Base-by-base conservation (phyloP, 1,140 invertebrate genomes). In the Acarapis woodi region DNA sequence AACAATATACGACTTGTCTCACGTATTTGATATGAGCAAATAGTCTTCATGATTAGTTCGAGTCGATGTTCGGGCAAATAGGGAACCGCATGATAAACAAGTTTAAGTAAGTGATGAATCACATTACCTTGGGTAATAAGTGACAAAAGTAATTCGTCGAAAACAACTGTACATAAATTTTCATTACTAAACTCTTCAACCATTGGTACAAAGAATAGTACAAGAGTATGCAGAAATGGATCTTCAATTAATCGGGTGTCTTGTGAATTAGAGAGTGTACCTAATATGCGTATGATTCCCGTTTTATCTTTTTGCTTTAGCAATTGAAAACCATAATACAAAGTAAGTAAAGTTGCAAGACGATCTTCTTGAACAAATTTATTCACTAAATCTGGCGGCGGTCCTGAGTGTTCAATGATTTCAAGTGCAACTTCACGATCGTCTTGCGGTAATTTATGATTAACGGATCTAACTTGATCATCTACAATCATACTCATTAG, bases 401-500 rank as follows among this genome's bases (percentile, higher is more conserved):
- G 78, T 10, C 82, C 75, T 10, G 78, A 82, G 58, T 88, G 82
- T 55, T 88, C 82, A 49, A 87, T 87, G 40, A 78, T 76, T 9
- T 78, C 80, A 41, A 87, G 70, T 14, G 79, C 78, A 12, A 78
- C 77, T 51, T 82, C 77, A 43, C 78, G 64, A 49, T 90, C 83
- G 55, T 94, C 83, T n/a, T 72, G 73, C 15, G 80, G 80, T 35
- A 90, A 54, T 59, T 78, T 83, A 12, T 68, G 65, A 48, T 79
- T 78, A 9, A 90, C 53, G 38, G 68, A 64, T 47, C 83, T 61
- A 8, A 88, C 77, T 63, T 90, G 82, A 57, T 96, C 87, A 56
- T 96, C 87, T 0, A 90, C 83, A 71, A 96, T 87, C 2, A 93
- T 58, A 0, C 76, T 79, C 70, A 90, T 80, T 9, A 96, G 58